phyloP scores from a whole-genome alignment of 2,113 vertebrate species.

The Aspidoscelis tigris region DNA sequence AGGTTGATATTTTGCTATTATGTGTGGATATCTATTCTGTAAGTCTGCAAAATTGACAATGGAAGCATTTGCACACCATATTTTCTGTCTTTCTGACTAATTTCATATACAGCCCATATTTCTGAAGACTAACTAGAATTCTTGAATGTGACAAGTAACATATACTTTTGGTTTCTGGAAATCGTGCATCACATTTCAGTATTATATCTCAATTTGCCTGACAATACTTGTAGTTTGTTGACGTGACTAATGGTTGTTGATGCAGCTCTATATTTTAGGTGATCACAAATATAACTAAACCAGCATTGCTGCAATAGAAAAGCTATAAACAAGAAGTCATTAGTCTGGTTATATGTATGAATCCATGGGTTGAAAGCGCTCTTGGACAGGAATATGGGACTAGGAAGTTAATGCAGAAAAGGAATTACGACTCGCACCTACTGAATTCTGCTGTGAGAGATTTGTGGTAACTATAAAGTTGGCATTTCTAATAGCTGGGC shows the following conservation, averaged over 20 bases:
- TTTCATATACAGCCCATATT: slow-evolving; percentile 55
- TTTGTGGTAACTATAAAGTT: no score
- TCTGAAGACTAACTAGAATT: slow-evolving; percentile 48
- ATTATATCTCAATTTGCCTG: slow-evolving; percentile 53
- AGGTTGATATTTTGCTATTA: slow-evolving; percentile 40
- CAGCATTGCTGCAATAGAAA: neutral
- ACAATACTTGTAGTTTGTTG: slow-evolving; percentile 37
- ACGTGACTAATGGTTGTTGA: slow-evolving; percentile 58
- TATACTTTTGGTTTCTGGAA: slow-evolving; percentile 32
- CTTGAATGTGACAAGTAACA: slow-evolving; percentile 36
- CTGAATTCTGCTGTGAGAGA: no score
- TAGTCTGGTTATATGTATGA: neutral
- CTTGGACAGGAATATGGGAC: neutral
- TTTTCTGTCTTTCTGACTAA: slow-evolving; percentile 48
- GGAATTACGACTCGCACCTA: neutral
- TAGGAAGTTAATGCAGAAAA: neutral
- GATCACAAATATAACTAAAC: slow-evolving; percentile 38
- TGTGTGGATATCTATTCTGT: slow-evolving; percentile 19
- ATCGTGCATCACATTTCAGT: slow-evolving; percentile 54
- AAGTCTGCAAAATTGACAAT: slow-evolving; percentile 31
- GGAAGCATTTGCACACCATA: slow-evolving; percentile 20
- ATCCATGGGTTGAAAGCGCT: neutral
- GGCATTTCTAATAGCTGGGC: neutral
- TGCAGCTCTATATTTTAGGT: slow-evolving; percentile 34
- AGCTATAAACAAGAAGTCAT: neutral